A percentile compares a stretch with the other conserved stretches of the same genome.
Conservation (phyloP, 2,888 invertebrate species). For the Leptarthrus brevirostris region DNA sequence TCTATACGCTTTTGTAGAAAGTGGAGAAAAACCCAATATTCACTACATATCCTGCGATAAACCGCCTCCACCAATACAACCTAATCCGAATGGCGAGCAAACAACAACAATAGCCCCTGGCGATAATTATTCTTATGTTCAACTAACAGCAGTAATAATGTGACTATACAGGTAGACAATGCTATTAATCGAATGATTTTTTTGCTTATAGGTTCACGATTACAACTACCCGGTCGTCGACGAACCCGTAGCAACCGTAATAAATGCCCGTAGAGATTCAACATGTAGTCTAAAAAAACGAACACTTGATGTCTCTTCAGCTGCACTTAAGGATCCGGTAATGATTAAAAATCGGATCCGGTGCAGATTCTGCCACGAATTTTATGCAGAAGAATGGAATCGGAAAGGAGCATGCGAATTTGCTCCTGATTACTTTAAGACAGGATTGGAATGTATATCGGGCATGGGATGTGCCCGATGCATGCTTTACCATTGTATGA, state of each 20-base stretch:
- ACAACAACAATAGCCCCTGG: constrained; percentile 66
- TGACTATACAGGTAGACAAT: constrained; percentile 25
- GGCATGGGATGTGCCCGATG: constrained; percentile 90
- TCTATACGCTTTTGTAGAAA: constrained; percentile 59
- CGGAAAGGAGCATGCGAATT: constrained; percentile 85
- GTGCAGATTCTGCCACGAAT: constrained; percentile 79
- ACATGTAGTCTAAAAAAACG: constrained; percentile 77
- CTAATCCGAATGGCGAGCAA: constrained; percentile 57
- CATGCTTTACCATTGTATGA: constrained; percentile 93
- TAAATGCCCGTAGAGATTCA: constrained; percentile 68
- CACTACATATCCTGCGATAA: constrained; percentile 72
- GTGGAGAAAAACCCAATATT: constrained; percentile 67
- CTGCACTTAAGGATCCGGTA: constrained; percentile 59
- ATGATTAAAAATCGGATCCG: constrained; percentile 67
- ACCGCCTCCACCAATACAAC: constrained; percentile 57
- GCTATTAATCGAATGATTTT: constrained; percentile 40
- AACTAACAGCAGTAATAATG: constrained; percentile 75
- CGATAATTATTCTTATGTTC: constrained; percentile 86
- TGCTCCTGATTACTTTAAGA: constrained; percentile 85
- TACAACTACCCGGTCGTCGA: constrained; percentile 82
- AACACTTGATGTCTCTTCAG: constrained; percentile 68
- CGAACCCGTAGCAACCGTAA: constrained; percentile 64
- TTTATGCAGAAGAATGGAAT: constrained; percentile 86
- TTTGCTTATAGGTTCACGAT: constrained; percentile 74
- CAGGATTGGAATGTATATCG: constrained; percentile 83